Conservation (phyloP, 2,797 vertebrate species). For the Graptemys geographica region DNA sequence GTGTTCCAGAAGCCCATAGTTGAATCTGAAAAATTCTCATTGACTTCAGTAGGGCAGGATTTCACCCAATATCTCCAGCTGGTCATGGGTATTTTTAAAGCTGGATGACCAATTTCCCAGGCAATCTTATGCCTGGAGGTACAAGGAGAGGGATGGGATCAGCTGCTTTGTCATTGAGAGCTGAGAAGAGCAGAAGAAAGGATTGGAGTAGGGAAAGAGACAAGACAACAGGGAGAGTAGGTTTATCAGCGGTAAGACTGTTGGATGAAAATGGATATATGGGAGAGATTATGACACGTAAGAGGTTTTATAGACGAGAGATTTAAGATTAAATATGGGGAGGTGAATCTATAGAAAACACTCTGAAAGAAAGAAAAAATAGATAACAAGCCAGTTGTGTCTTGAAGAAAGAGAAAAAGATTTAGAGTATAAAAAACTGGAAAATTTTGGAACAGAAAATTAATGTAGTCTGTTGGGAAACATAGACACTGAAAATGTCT, state of each 20-base stretch:
- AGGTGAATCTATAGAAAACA: not conserved
- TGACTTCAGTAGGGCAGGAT: not conserved
- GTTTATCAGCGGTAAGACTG: not conserved
- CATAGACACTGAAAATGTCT: too few species aligned
- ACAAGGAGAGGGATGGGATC: not conserved
- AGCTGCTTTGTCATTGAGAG: not conserved
- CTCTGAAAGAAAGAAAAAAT: too few species aligned
- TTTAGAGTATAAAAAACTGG: too few species aligned
- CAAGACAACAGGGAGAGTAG: not conserved
- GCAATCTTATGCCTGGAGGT: not conserved
- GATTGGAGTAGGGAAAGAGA: not conserved
- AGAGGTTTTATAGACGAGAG: not conserved
- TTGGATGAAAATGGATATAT: not conserved
- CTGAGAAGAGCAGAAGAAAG: not conserved
- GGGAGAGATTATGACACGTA: not conserved
- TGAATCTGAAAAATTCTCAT: not conserved
- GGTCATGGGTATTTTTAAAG: too few species aligned
- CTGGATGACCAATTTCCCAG: not conserved
- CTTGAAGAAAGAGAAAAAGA: not conserved
- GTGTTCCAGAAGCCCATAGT: not conserved
- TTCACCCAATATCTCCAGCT: not conserved
- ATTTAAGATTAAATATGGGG: not conserved
- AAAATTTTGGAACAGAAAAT: not conserved
- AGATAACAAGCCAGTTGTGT: not conserved
- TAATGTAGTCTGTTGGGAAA: too few species aligned